Conservation (phyloP, 2,797 vertebrate species). For the Brachymystax lenok region DNA sequence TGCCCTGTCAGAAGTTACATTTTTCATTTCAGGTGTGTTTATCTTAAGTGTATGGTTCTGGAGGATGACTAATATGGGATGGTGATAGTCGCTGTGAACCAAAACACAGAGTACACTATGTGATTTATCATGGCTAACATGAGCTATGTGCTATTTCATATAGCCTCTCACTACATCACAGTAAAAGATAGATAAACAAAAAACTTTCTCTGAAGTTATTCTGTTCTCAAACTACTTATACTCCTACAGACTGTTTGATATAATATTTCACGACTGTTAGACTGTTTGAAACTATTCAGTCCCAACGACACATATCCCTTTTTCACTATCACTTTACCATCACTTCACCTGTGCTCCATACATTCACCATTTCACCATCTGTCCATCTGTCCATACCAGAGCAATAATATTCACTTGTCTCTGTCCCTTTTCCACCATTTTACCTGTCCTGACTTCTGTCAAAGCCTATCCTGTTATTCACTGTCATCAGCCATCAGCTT, state of each 20-base stretch:
- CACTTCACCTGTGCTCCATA: background rate
- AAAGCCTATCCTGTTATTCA: constrained; percentile 88
- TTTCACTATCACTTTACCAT: background rate
- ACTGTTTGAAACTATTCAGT: background rate
- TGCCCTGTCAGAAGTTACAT: constrained; percentile 37
- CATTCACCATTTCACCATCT: constrained; percentile 55
- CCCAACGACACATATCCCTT: too few species aligned
- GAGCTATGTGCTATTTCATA: constrained; percentile 33
- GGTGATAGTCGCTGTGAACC: constrained; percentile 50
- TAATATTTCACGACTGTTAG: background rate
- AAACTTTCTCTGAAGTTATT: background rate
- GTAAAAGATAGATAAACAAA: background rate
- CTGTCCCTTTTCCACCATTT: constrained; percentile 57
- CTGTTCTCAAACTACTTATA: background rate
- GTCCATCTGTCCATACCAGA: constrained; percentile 45
- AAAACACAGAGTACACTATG: background rate
- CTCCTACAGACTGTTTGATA: background rate
- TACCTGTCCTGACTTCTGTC: constrained; percentile 66
- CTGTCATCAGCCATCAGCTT: constrained; percentile 93
- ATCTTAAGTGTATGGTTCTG: constrained; percentile 34
- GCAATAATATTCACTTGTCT: constrained; percentile 38
- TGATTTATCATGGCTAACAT: constrained; percentile 5
- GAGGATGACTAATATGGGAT: constrained; percentile 44
- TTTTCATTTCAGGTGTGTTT: constrained; percentile 62
- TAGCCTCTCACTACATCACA: constrained; percentile 51